Evolutionary conservation across 2,113 vertebrate genomes (phyloP), one percentile per base, ranked within the genome.

Genomic region (Epinephelus moara): DNA sequence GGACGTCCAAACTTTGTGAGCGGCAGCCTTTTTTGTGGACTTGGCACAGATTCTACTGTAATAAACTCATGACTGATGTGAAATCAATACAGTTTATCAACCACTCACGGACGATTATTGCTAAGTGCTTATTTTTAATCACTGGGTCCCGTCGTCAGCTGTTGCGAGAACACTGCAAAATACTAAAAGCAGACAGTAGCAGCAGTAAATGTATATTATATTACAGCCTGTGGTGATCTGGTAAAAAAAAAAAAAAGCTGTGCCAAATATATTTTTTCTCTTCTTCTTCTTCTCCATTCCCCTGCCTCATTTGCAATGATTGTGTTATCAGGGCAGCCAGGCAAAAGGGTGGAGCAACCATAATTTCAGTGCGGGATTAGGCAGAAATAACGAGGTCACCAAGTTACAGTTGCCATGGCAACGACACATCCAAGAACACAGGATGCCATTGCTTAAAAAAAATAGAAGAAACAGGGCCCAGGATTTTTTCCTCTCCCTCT

Each of bases 381-480:
- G 97, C 97, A 98, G 97, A 98, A 99, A 99, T 99, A 99, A 99
- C 97, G 97, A 99, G 98, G 97, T 98, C 98, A 99, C 97, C 97
- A 98, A 99, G 97, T 98, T 98, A 97, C 97, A 96, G 98, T 99
- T 99, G 96, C 97, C 96, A 98, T 98, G 96, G 97, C 95, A 98
- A 99, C 98, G 78, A 97, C 97, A 99, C 97, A 99, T 99, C 97
- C 96, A 98, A 97, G 97, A 99, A 97, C 97, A 98, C 97, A 96
- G 96, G 97, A 98, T 98, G 97, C 96, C 96, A 97, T 96, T 96
- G 96, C 94, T 94, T 93, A 86, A 88, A 91, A 91, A 88, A 85
- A 89, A 83, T 50, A 84, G 78, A 89, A 90, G 79, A 91, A 93
- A 91, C 81, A 78, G 85, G 89, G 88, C 89, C 93, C 75, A 81